phyloP scores from a whole-genome alignment of 30 jellyfish, hydroid and myxozoan genomes.

The Aurelia coerulea region DNA sequence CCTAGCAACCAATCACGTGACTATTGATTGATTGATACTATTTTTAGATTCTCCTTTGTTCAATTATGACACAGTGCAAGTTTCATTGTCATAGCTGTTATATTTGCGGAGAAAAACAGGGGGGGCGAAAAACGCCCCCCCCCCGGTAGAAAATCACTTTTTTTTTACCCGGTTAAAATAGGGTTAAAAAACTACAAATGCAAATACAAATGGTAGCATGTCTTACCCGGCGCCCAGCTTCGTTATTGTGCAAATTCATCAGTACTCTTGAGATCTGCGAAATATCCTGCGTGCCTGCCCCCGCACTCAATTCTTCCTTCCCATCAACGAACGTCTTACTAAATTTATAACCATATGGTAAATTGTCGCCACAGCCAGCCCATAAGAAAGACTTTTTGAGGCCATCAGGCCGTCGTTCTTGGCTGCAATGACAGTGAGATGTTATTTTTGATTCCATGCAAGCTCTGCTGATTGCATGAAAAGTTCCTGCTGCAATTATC shows the following conservation, averaged over 20 bases:
- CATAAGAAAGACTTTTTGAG: slow-evolving; percentile 65
- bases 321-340: slow-evolving; percentile 87
- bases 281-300: slow-evolving; percentile 40
- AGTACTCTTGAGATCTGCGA: slow-evolving; percentile 68
- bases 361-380: slow-evolving; percentile 98
- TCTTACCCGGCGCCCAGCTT: slow-evolving; percentile 99
- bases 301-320: slow-evolving; percentile 58
- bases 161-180: too few relatives aligned
- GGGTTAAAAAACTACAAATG: too few relatives aligned
- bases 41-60: too few relatives aligned
- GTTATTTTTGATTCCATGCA: slow-evolving; percentile 96
- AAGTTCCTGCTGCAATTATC: slow-evolving; percentile 85
- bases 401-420: slow-evolving; percentile 79
- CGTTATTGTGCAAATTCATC: slow-evolving; percentile 96
- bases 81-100: too few relatives aligned
- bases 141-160: too few relatives aligned
- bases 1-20: too few relatives aligned
- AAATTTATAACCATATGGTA: slow-evolving; percentile 93
- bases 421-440: slow-evolving; percentile 91
- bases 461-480: slow-evolving; percentile 97
- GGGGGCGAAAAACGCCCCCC: too few relatives aligned
- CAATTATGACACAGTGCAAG: too few relatives aligned
- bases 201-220: not conserved
- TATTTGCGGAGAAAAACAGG: too few relatives aligned
- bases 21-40: too few relatives aligned